Conservation (phyloP, 2,888 invertebrate genomes). For the Boloria euphrosyne region DNA sequence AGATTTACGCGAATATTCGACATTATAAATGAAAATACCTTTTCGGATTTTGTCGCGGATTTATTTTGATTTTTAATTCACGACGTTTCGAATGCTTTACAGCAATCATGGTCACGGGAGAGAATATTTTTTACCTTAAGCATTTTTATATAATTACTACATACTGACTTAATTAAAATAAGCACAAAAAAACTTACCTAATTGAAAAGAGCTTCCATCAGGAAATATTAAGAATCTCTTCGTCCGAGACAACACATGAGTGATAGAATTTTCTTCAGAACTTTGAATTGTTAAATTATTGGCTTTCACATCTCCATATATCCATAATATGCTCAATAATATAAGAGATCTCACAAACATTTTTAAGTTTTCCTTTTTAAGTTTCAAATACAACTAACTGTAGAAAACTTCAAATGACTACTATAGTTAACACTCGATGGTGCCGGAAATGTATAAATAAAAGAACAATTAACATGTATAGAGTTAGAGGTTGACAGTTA, state of each 20-base stretch:
- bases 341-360: neutral
- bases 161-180: too few relatives aligned
- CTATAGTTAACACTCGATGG: conserved; percentile 48
- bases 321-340: neutral
- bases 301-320: neutral
- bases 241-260: conserved; percentile 73
- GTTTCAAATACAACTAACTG: too few relatives aligned
- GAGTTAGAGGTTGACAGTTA: conserved; percentile 72
- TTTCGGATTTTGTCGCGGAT: too few relatives aligned
- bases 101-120: too few relatives aligned
- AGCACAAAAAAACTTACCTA: conserved; percentile 65
- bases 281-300: neutral
- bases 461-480: conserved; percentile 69
- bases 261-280: conserved; percentile 47
- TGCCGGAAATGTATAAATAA: conserved; percentile 59
- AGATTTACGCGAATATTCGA: too few relatives aligned
- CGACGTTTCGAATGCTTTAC: too few relatives aligned
- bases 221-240: conserved; percentile 84
- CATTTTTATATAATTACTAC: too few relatives aligned
- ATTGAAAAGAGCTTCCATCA: conserved; percentile 83
- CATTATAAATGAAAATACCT: too few relatives aligned
- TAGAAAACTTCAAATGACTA: conserved; percentile 49
- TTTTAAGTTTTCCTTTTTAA: neutral
- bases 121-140: too few relatives aligned
- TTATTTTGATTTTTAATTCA: too few relatives aligned